phyloP scores from a whole-genome alignment of 23 tunicate genomes.

The Aplidium turbinatum region DNA sequence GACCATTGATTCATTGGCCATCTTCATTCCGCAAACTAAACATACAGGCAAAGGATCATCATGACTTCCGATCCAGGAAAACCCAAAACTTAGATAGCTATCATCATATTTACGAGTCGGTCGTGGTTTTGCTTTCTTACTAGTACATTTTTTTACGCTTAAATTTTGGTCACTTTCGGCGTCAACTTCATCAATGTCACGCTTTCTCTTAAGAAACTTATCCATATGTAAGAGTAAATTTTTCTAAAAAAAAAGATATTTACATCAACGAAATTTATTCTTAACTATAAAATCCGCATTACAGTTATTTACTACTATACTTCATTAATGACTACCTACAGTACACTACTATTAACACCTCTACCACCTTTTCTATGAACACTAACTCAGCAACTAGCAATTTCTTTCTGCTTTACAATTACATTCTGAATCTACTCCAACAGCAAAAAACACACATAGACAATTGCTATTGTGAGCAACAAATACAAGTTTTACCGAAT shows the following conservation, averaged over 20 bases:
- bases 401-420: too few relatives aligned
- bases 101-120: slow-evolving; percentile 7
- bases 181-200: slow-evolving; percentile 2
- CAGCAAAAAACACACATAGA: too few relatives aligned
- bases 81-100: background rate
- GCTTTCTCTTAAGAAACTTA: slow-evolving; percentile 10
- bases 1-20: slow-evolving; percentile 11
- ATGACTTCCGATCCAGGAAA: background rate
- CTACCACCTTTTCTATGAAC: too few relatives aligned
- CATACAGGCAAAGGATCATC: slow-evolving; percentile 6
- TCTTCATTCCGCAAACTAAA: slow-evolving; percentile 10
- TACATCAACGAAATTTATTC: background rate
- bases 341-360: too few relatives aligned
- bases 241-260: background rate
- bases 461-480: too few relatives aligned
- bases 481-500: too few relatives aligned
- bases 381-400: too few relatives aligned
- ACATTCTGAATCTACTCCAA: too few relatives aligned
- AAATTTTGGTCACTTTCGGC: background rate
- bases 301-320: too few relatives aligned
- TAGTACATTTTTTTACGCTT: slow-evolving; percentile 6
- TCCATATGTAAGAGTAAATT: slow-evolving; percentile 1
- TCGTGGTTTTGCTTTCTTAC: slow-evolving; percentile 19
- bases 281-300: too few relatives aligned
- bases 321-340: too few relatives aligned